phyloP scores from a whole-genome alignment of 1,140 invertebrate species.

The Diprion similis region DNA sequence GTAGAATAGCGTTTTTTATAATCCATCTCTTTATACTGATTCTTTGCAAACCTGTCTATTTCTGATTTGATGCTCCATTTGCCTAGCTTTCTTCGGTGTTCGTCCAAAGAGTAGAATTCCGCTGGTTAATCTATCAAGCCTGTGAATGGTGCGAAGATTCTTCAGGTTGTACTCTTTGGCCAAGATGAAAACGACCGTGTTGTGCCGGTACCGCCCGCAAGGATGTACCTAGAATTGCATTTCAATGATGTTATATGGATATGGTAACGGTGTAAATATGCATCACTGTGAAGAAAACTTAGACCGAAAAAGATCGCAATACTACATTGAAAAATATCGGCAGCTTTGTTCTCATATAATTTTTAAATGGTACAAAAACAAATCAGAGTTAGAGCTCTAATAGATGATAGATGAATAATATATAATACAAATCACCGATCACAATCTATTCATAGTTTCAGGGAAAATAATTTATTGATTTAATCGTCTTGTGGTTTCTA shows the following conservation, averaged over 20 bases:
- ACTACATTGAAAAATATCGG: not conserved
- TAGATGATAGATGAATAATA: no score
- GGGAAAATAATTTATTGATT: no score
- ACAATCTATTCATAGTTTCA: no score
- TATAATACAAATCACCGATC: no score
- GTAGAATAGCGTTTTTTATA: not conserved
- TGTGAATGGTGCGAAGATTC: conserved; percentile 91
- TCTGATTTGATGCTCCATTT: conserved; percentile 93
- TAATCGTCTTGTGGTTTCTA: no score
- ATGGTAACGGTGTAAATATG: not conserved
- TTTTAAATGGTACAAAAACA: no score
- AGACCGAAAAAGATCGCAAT: not conserved
- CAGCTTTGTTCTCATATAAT: no score
- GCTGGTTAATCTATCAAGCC: conserved; percentile 92
- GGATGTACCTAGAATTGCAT: conserved; percentile 83
- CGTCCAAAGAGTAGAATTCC: conserved; percentile 93
- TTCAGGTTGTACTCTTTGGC: conserved; percentile 95
- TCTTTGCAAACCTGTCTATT: conserved; percentile 68
- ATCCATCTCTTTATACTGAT: no score
- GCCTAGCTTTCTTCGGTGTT: conserved; percentile 88
- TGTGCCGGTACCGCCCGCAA: conserved; percentile 95
- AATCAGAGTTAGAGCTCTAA: no score
- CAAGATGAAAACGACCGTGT: conserved; percentile 95
- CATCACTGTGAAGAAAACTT: conserved; percentile 2
- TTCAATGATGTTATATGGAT: conserved; percentile 20